phyloP scores from a whole-genome alignment of 2,797 vertebrate species.

The Xyrichtys novacula region DNA sequence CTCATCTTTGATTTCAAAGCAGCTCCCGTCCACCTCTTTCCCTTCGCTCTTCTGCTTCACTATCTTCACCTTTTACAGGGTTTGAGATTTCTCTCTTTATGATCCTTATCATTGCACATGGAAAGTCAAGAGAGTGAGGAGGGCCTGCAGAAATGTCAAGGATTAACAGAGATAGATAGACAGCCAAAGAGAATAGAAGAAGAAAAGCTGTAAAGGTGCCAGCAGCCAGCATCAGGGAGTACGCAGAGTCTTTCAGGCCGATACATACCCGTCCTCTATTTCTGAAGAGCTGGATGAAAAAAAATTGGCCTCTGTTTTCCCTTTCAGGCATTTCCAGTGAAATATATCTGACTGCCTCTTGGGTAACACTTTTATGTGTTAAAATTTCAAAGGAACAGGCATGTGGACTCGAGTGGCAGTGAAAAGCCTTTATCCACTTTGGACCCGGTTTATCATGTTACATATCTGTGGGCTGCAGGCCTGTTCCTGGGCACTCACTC shows the following conservation, averaged over 20 bases:
- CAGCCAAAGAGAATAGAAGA: neutral
- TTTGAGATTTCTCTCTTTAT: conserved; percentile 28
- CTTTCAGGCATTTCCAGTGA: conserved; percentile 32
- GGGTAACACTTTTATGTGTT: conserved; percentile 24
- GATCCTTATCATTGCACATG: conserved; percentile 24
- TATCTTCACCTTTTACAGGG: conserved; percentile 1
- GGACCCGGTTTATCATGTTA: conserved; percentile 27
- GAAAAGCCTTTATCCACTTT: conserved; percentile 4
- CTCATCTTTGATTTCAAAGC: conserved; percentile 44
- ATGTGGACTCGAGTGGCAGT: neutral
- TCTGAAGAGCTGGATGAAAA: conserved; percentile 15
- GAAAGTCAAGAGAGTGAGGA: conserved; percentile 13
- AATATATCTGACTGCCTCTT: conserved; percentile 18
- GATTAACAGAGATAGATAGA: conserved; percentile 3
- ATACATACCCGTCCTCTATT: conserved; percentile 18
- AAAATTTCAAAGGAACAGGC: conserved; percentile 10
- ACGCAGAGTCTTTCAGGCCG: conserved; percentile 1
- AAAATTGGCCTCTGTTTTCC: conserved; percentile 16
- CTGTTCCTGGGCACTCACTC: conserved; percentile 7
- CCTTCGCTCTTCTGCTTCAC: neutral
- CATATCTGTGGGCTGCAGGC: neutral
- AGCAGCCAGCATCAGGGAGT: neutral
- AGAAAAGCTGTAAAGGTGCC: neutral
- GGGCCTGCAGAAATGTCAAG: conserved; percentile 33
- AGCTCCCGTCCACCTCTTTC: neutral